Base-by-base conservation (phyloP, 2,113 vertebrate genomes). In the Actinemys pallida region DNA sequence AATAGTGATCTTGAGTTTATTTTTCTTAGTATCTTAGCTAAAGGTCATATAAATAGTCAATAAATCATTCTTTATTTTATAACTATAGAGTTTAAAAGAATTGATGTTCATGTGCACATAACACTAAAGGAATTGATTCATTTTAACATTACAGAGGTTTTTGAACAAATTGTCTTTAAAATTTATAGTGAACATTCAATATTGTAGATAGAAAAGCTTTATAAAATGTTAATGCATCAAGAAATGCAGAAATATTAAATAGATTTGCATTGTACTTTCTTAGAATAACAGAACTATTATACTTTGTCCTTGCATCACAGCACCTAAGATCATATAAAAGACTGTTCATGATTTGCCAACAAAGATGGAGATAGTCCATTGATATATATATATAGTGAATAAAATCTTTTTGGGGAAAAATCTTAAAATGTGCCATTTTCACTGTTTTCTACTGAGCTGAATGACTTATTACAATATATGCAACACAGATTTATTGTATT, bases 121-220 rank as follows among this genome's bases (percentile, higher is more conserved):
- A 53, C 87, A 83, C 10, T 79, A 65, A 52, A n/a, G n/a, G 65
- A 39, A 78, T 45, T 25, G 42, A 78, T 13, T 11, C 5, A 42
- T 93, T 93, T 96, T 92, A 93, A 56, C 57, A 90, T 93, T 94
- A 39, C 11, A 80, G 78, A 80, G 50, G 8, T 85, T 87, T 81
- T 82, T 89, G 81, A 88, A 85, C 11, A 80, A 93, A 93, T 86
- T 75, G 76, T 78, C 81, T 29, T 92, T 88, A n/a, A 90, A 85
- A 47, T 92, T 52, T 84, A 25, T 82, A 76, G 2, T n/a, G 8
- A 52, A 1, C 39, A 3, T 69, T 83, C 88, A 5, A 10, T 56
- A 31, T 80, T 87, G 93, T 82, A 22, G 75, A 45, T 45, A 54
- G 3, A 57, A 81, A 83, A 52, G 78, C 22, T 88, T 90, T 79